These are phyloP conservation scores for Cirrhinus molitorella DNA, from an alignment of 2,797 vertebrate species.

Conservation along the genomic window DNA sequence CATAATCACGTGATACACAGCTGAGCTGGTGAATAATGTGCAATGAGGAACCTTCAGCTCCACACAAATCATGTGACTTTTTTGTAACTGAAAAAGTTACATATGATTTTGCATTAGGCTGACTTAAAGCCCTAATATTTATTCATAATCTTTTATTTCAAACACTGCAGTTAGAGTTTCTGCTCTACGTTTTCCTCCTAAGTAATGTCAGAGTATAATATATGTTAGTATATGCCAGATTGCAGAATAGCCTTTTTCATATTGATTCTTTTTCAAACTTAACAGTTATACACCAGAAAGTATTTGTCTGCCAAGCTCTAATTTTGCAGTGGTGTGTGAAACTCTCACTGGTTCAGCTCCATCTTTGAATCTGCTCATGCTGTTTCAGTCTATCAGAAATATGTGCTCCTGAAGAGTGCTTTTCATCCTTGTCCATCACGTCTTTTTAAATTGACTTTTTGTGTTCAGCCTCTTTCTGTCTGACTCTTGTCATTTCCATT, in stretches of 20 bases:
- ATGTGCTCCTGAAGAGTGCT: background rate
- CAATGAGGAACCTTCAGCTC: conserved; percentile 15
- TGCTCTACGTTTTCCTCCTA: background rate
- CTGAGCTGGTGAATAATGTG: conserved; percentile 20
- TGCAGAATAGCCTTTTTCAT: background rate
- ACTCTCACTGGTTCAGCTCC: background rate
- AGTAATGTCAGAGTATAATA: background rate
- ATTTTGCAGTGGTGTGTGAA: conserved; percentile 9
- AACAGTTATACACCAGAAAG: background rate
- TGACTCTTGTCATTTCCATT: conserved; percentile 30
- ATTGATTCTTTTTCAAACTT: background rate
- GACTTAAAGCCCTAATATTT: too few relatives aligned
- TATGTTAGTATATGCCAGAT: background rate
- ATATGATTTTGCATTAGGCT: background rate
- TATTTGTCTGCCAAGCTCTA: background rate
- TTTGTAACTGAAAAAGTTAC: background rate
- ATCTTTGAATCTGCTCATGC: background rate
- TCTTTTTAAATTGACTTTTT: conserved; percentile 4
- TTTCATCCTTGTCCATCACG: conserved; percentile 11
- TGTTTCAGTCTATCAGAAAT: background rate
- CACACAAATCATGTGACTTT: conserved; percentile 32
- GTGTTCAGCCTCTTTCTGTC: conserved; percentile 11
- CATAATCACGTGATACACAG: conserved; percentile 69
- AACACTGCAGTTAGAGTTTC: background rate
- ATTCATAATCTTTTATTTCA: background rate